phyloP scores from a whole-genome alignment of 2,888 invertebrate genomes.

The Autographa pulchrina region DNA sequence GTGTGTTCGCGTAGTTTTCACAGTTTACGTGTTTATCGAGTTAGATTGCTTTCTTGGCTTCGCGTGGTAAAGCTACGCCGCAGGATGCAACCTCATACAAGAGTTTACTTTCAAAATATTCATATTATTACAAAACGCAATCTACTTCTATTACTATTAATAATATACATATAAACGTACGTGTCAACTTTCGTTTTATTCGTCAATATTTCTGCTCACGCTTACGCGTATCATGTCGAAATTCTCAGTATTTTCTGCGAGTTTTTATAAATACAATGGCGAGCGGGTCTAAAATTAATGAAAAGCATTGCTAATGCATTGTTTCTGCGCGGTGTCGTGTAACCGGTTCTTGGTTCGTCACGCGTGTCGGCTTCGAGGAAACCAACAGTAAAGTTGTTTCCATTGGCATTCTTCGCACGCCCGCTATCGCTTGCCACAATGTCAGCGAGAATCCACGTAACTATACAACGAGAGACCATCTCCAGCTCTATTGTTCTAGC shows the following conservation, averaged over 20 bases:
- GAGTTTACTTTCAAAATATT: conserved; percentile 35
- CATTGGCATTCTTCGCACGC: conserved; percentile 84
- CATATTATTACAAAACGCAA: conserved; percentile 64
- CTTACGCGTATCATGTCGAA: conserved; percentile 58
- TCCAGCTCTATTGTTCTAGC: conserved; percentile 72
- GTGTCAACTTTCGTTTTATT: conserved; percentile 66
- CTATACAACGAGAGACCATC: conserved; percentile 68
- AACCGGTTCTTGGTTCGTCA: conserved; percentile 82
- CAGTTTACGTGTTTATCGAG: conserved; percentile 66
- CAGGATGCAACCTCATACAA: conserved; percentile 62
- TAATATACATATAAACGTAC: conserved; percentile 58
- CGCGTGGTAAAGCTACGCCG: conserved; percentile 52
- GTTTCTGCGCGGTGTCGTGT: conserved; percentile 83
- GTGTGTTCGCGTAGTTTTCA: conserved; percentile 67
- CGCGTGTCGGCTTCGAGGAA: conserved; percentile 84
- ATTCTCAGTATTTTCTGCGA: conserved; percentile 61
- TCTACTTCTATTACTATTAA: conserved; percentile 63
- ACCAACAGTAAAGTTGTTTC: conserved; percentile 84
- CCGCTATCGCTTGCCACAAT: conserved; percentile 71
- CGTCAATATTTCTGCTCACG: conserved; percentile 58
- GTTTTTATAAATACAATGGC: conserved; percentile 72
- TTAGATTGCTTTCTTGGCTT: conserved; percentile 64
- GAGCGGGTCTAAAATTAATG: conserved; percentile 76
- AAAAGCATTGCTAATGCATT: conserved; percentile 81
- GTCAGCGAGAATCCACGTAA: conserved; percentile 68